Conservation (phyloP, 2,113 vertebrate genomes). For the Seriola rivoliana region DNA sequence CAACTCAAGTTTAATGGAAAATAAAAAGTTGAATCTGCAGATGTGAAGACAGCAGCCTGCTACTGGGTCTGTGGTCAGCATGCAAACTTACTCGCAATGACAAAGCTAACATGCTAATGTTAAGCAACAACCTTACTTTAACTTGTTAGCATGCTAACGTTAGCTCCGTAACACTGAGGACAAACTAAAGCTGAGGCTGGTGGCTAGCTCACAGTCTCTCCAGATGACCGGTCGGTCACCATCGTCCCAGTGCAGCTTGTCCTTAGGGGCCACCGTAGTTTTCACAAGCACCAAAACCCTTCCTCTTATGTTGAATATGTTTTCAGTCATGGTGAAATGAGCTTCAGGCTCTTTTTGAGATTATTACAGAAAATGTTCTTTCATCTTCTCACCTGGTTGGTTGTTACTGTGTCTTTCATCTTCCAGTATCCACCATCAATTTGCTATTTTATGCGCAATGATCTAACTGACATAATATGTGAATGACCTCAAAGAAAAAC, state of each 20-base stretch:
- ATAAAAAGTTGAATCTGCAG: too few species aligned
- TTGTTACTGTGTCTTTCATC: background rate
- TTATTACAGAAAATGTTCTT: background rate
- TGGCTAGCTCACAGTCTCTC: too few species aligned
- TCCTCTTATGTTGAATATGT: background rate
- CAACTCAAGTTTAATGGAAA: too few species aligned
- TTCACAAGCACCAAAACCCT: background rate
- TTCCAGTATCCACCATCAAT: background rate
- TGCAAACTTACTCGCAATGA: background rate
- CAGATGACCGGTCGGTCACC: too few species aligned
- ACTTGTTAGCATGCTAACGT: too few species aligned
- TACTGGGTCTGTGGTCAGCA: background rate
- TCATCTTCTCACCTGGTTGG: background rate
- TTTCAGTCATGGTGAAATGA: conserved; percentile 1
- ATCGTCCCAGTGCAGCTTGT: background rate
- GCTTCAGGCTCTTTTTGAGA: background rate
- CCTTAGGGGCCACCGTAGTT: background rate
- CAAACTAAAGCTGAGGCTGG: too few species aligned
- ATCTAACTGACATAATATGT: background rate
- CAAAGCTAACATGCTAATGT: background rate
- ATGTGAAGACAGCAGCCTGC: too few species aligned
- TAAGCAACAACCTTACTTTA: too few species aligned
- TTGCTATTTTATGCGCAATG: conserved; percentile 5
- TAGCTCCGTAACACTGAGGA: too few species aligned
- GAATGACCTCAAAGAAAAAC: background rate